phyloP scores from a whole-genome alignment of 2,113 vertebrate genomes.

The Peucedramus taeniatus region DNA sequence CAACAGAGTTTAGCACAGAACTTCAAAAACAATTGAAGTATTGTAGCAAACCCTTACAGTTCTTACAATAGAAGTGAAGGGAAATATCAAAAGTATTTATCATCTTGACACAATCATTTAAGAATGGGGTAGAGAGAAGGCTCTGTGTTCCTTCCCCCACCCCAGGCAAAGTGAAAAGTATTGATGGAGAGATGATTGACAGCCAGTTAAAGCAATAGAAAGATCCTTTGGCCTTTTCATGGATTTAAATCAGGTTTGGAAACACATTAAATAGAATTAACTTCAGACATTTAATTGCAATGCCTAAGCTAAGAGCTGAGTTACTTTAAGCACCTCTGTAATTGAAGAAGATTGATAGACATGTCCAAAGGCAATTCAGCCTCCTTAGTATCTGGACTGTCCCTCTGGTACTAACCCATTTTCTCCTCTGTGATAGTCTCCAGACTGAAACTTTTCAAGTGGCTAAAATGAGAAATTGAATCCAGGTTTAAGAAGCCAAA shows the following conservation, averaged over 20 bases:
- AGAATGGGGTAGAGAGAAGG: neutral
- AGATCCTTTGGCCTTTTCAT: neutral
- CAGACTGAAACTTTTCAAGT: neutral
- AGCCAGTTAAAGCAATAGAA: neutral
- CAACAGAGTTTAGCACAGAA: neutral
- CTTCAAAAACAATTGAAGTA: neutral
- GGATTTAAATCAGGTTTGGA: neutral
- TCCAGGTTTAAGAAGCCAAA: neutral
- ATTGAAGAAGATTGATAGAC: constrained; percentile 1
- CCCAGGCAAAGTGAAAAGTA: neutral
- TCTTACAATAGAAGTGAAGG: neutral
- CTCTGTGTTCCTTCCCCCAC: neutral
- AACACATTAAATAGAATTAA: constrained; percentile 2
- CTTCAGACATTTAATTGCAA: constrained; percentile 25
- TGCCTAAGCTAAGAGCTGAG: neutral
- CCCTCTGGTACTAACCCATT: neutral
- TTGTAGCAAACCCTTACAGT: neutral
- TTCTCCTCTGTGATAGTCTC: neutral
- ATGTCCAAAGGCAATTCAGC: neutral
- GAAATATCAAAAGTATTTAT: neutral
- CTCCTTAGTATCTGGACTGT: neutral
- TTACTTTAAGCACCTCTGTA: constrained; percentile 8
- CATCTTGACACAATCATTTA: neutral
- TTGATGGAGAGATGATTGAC: neutral
- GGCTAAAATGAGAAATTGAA: neutral